Percentiles rank a stretch among this genome's conserved stretches.
Conservation (phyloP, 2,113 vertebrate genomes). For the Columba janthina region DNA sequence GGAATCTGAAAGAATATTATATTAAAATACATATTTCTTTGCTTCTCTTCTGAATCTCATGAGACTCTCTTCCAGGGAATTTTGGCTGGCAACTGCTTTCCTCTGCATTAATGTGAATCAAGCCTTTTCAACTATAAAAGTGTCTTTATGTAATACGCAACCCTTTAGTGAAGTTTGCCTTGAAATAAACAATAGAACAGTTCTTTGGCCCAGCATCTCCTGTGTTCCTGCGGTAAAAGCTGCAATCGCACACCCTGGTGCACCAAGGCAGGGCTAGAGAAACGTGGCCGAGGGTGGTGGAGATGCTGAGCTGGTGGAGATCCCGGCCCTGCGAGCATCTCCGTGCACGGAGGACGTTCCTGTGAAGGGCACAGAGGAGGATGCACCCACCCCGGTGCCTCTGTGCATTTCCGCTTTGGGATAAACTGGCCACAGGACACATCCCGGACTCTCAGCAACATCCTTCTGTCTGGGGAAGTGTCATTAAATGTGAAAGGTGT, state of each 20-base stretch:
- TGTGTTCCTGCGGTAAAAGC: background rate
- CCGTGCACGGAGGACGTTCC: background rate
- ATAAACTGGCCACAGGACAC: background rate
- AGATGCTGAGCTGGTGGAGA: background rate
- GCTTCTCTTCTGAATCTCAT: constrained; percentile 62
- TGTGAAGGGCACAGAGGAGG: background rate
- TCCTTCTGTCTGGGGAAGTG: rapidly evolving
- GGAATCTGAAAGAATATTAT: constrained; percentile 58
- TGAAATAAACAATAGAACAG: background rate
- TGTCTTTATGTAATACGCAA: background rate
- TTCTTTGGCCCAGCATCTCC: background rate
- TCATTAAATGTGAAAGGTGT: rapidly evolving
- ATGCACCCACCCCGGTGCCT: background rate
- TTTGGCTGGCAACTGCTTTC: constrained; percentile 48
- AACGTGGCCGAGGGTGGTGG: background rate
- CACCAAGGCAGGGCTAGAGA: background rate
- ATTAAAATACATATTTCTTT: constrained; percentile 73
- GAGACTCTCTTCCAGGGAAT: constrained; percentile 48
- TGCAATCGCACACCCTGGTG: background rate
- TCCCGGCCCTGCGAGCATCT: background rate
- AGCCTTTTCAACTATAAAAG: background rate
- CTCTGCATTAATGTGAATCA: constrained; percentile 43
- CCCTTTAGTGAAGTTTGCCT: background rate
- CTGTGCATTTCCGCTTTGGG: background rate
- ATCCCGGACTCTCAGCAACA: background rate